These are phyloP conservation scores for Frankliniella intonsa DNA, from an alignment of 2,888 invertebrate species.

Conservation along the genomic window DNA sequence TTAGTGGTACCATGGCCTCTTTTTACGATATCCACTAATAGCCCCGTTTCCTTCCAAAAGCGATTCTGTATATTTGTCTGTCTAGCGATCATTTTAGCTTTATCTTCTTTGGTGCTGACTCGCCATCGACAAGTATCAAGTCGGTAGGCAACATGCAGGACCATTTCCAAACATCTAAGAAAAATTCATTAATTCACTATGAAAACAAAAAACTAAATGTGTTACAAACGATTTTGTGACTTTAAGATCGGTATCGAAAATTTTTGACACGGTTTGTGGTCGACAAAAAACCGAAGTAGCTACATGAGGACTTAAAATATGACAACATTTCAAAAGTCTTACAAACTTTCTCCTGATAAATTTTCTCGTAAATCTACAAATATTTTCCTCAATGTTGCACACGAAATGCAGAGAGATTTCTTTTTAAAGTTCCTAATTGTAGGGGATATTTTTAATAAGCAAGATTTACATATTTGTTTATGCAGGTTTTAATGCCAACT, in stretches of 20 bases:
- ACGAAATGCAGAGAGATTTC: too few relatives aligned
- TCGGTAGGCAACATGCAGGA: neutral
- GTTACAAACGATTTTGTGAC: neutral
- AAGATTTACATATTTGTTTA: too few relatives aligned
- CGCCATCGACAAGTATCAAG: neutral
- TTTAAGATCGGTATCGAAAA: too few relatives aligned
- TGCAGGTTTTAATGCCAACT: too few relatives aligned
- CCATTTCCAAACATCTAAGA: neutral
- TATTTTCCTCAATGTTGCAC: too few relatives aligned
- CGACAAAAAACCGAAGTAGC: too few relatives aligned
- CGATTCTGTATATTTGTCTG: neutral
- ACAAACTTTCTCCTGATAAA: neutral
- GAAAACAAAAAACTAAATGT: neutral
- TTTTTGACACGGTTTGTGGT: too few relatives aligned
- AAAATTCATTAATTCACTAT: neutral
- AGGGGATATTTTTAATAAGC: too few relatives aligned
- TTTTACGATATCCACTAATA: neutral
- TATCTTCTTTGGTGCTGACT: neutral
- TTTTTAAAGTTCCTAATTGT: too few relatives aligned
- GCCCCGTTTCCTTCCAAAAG: neutral
- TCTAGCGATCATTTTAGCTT: neutral
- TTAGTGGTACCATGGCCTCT: neutral
- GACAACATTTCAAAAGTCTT: too few relatives aligned
- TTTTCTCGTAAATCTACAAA: neutral
- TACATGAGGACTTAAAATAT: too few relatives aligned